phyloP scores from a whole-genome alignment of 2,888 invertebrate genomes.

The Panopea generosa region DNA sequence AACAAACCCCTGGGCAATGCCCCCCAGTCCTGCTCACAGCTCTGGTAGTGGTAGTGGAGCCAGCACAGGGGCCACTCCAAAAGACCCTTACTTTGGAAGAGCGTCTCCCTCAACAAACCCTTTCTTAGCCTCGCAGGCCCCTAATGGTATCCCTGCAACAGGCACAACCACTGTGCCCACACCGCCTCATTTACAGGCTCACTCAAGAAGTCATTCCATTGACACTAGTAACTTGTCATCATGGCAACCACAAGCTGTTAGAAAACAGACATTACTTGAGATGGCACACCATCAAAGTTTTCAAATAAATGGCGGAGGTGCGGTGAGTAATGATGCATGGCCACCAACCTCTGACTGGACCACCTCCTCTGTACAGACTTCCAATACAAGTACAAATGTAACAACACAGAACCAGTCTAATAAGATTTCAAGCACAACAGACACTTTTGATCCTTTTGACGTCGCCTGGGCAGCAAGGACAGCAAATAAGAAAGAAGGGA shows the following conservation, averaged over 20 bases:
- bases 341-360: conserved; percentile 45
- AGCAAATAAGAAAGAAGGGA: conserved; percentile 85
- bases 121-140: conserved; percentile 53
- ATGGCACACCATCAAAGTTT: conserved; percentile 84
- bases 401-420: conserved; percentile 22
- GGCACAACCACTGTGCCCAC: conserved; percentile 22
- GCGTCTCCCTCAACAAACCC: conserved; percentile 71
- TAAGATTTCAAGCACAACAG: conserved; percentile 16
- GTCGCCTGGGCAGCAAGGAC: conserved; percentile 93
- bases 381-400: conserved; percentile 12
- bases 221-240: conserved; percentile 77
- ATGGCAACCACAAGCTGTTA: conserved; percentile 63
- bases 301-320: conserved; percentile 71
- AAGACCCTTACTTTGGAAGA: conserved; percentile 28
- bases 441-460: conserved; percentile 90
- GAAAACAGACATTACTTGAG: conserved; percentile 77
- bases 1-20: conserved; percentile 78
- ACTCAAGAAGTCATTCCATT: conserved; percentile 82
- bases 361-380: conserved; percentile 10
- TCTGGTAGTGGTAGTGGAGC: conserved; percentile 5
- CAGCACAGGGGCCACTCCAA: conserved; percentile 19
- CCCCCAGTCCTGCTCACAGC: conserved; percentile 20
- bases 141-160: conserved; percentile 39
- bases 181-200: conserved; percentile 63
- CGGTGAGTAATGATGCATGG: conserved; percentile 39